phyloP scores from a whole-genome alignment of 2,888 invertebrate species.

The Tipula helvola region DNA sequence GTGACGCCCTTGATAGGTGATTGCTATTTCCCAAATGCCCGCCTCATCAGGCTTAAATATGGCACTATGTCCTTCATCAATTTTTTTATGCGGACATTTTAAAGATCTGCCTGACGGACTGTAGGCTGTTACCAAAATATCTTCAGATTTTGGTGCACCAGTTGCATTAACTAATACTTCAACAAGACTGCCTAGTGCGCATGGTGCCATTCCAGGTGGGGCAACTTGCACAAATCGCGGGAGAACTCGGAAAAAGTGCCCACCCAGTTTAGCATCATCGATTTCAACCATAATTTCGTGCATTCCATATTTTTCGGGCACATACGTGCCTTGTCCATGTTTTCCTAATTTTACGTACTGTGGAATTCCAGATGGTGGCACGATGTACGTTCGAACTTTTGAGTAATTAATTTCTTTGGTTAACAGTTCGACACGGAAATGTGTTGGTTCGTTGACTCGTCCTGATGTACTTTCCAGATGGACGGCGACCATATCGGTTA shows the following conservation, averaged over 20 bases:
- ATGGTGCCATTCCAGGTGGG: conserved; percentile 89
- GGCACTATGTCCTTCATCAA: conserved; percentile 85
- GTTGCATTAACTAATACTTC: conserved; percentile 86
- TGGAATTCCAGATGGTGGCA: conserved; percentile 62
- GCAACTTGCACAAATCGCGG: conserved; percentile 78
- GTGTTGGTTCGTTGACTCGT: conserved; percentile 70
- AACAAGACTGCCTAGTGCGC: conserved; percentile 86
- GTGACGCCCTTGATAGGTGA: conserved; percentile 90
- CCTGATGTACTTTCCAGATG: conserved; percentile 74
- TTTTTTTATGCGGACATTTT: conserved; percentile 69
- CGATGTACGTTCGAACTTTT: conserved; percentile 62
- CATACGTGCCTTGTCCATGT: conserved; percentile 69
- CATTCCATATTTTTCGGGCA: conserved; percentile 85
- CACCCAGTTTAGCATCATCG: conserved; percentile 45
- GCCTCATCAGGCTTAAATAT: conserved; percentile 96
- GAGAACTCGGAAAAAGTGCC: conserved; percentile 74
- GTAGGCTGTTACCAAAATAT: conserved; percentile 84
- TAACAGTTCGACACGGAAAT: conserved; percentile 63
- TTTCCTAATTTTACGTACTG: conserved; percentile 49
- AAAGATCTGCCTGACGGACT: conserved; percentile 78
- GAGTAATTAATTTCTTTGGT: conserved; percentile 54
- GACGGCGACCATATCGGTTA: conserved; percentile 70
- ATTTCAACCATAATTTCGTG: conserved; percentile 64
- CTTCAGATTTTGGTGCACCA: conserved; percentile 64
- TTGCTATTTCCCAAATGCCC: conserved; percentile 94